Base-by-base conservation (phyloP, 2,888 invertebrate species). In the Drosophila quasianomalipes region DNA sequence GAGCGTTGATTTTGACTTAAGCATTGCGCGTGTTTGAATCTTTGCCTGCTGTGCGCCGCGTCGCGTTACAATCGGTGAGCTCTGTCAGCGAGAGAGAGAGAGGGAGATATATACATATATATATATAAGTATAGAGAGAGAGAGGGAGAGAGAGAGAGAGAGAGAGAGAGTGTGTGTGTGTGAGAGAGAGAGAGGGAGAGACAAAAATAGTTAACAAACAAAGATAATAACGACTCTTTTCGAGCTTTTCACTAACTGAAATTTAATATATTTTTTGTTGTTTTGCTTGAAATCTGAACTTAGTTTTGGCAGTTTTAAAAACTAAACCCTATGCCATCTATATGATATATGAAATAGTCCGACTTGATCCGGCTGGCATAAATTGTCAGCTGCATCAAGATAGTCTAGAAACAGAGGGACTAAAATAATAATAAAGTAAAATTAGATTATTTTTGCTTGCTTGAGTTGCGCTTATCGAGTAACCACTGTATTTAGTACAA, bases 21-120 rank as follows among this genome's bases (percentile, higher is more conserved):
- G 94, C 95, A 95, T 95, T 44, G 95, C 95, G 59, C 95, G 94
- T 39, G 95, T 95, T 91, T 95, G 95, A 60, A 95, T 95, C 93
- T 95, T 95, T 64, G 95, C 94, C 92, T 95, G 95, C 79, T 95
- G 95, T 67, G 95, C 95, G 66, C 94, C 94, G 91, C 95, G 95
- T 88, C 95, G 94, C 65, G 95, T 95, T 30, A 95, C 94, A 74
- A 95, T 94, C 67, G 93, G 92, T 64, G 93, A 93, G 83, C 89
- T 93, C 93, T 93, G 72, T 31, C n/a, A 37, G 31, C 44, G 47
- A 49, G 31, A 52, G n/a, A 2, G 12, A 19, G 14, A 52, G 44
- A n/a, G 4, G n/a, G 6, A 10, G 30, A 2, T 3, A 33, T 4
- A 33, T 0, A 33, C 2, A 4, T 10, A 33, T 12, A 33, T 33